These are phyloP conservation scores for Tamandua tetradactyla DNA, from an alignment of 2,797 vertebrate genomes.

Conservation along the genomic window DNA sequence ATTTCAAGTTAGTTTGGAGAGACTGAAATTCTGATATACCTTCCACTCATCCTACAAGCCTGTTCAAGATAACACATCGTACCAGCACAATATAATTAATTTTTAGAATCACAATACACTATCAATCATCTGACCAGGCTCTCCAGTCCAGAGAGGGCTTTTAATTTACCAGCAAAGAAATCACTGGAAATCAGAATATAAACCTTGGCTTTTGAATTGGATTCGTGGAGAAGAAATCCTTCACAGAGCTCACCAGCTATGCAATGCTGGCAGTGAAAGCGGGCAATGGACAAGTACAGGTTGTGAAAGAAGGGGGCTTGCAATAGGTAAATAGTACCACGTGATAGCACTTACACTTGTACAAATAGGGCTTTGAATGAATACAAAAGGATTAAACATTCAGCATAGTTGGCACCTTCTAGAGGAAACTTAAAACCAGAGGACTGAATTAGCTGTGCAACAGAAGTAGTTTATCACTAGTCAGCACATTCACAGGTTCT, in stretches of 20 bases:
- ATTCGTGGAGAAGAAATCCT: conserved; percentile 67
- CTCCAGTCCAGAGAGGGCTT: conserved; percentile 79
- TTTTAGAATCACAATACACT: conserved; percentile 68
- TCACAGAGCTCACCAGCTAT: conserved; percentile 62
- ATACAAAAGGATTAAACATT: background rate
- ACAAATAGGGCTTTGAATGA: conserved; percentile 27
- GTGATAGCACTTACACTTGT: background rate
- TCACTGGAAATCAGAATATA: conserved; percentile 74
- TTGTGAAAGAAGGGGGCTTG: background rate
- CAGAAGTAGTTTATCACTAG: background rate
- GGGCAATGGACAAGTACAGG: background rate
- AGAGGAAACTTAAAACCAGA: background rate
- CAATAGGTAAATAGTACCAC: background rate
- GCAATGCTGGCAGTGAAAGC: background rate
- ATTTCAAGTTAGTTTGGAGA: background rate
- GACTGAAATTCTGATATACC: conserved; percentile 36
- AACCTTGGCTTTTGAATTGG: conserved; percentile 75
- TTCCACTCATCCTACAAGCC: conserved; percentile 59
- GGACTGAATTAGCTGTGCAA: background rate
- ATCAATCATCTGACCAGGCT: conserved; percentile 73
- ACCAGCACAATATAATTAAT: conserved; percentile 77
- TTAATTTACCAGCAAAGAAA: conserved; percentile 82
- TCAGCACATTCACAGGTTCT: background rate
- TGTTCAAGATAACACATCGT: conserved; percentile 58
- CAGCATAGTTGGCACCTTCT: background rate